Conservation (phyloP, 1,140 invertebrate species). For the Agrilus planipennis region DNA sequence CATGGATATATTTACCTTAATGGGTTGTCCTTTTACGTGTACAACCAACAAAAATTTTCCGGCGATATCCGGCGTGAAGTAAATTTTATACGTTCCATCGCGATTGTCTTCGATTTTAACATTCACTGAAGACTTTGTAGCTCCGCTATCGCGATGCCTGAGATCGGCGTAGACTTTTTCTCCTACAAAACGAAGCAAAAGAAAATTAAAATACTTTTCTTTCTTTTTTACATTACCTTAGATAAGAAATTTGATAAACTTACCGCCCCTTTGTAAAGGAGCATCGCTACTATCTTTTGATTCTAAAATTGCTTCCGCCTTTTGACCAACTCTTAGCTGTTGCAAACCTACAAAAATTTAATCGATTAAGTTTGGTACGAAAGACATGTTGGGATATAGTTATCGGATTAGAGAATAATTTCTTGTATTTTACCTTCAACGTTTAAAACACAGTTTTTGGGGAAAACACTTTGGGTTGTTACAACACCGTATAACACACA, state of each 20-base stretch:
- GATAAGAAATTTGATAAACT: no score
- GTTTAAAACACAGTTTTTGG: constrained; percentile 38
- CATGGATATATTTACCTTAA: constrained; percentile 41
- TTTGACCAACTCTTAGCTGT: constrained; percentile 36
- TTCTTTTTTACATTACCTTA: no score
- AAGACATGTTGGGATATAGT: no score
- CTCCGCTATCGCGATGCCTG: constrained; percentile 34
- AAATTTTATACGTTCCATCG: constrained; percentile 47
- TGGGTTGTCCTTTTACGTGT: constrained; percentile 46
- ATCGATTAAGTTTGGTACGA: not conserved
- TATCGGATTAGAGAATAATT: no score
- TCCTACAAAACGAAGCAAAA: no score
- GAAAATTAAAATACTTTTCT: no score
- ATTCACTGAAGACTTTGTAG: constrained; percentile 35
- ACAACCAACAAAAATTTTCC: constrained; percentile 45
- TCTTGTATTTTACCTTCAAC: constrained; percentile 44
- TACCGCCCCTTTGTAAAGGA: constrained; percentile 41
- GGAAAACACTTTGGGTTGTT: constrained; percentile 45
- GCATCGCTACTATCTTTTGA: constrained; percentile 41
- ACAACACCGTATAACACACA: constrained; percentile 40
- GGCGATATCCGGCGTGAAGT: constrained; percentile 44
- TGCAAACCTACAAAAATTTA: constrained; percentile 23
- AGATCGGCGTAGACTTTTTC: constrained; percentile 36
- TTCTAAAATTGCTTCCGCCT: constrained; percentile 36
- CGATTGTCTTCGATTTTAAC: constrained; percentile 44